Base-by-base conservation (phyloP, 2,113 vertebrate genomes). In the Rhea americana region DNA sequence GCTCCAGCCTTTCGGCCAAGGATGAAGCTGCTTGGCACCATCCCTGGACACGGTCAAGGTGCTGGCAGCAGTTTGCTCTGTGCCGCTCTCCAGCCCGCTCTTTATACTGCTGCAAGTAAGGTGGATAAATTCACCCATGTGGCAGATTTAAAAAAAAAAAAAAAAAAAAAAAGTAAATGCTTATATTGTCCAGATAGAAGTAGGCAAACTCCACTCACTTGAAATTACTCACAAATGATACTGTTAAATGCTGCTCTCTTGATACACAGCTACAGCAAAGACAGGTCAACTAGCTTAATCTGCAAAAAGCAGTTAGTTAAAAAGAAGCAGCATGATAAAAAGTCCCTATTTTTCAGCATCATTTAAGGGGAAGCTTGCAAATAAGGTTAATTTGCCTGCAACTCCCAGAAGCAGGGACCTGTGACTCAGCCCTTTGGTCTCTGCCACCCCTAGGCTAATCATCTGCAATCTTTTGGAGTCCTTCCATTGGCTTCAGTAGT, bases 381-480 rank as follows among this genome's bases (percentile, higher is more conserved):
- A 75, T 25, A 58, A 26, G 20, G 61, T 62, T 30, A 6, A 55
- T 76, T 70, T 58, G 20, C 6, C 63, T 48, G 13, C 24, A 51
- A 56, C 48, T 61, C 68, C 21, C 39, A 66, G 68, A 65, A 76
- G 13, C 35, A 63, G 48, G 32, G 30, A 76, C 7, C 26, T 68
- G 45, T 1, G 1, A 16, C 25, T 39, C 1, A 0, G 9, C n/a
- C 17, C 11, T 48, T 67, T n/a, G 43, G 51, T 26, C 70, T 48
- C 37, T 0, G 0, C 45, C 17, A 17, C 6, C 12, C 7, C 17
- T 26, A 35, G n/a, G 53, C 0, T 0, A 55, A 43, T 19, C 43
- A 58, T 0, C 51, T 18, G 58, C 39, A 59, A 28, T 59, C n/a
- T 17, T 14, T 35, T 35, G 35, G 35, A 35, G 35, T 35, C 35